Evolutionary conservation across 1,140 invertebrate species (phyloP), one percentile per base, ranked within the genome.

Genomic region (Triops longicaudatus): DNA sequence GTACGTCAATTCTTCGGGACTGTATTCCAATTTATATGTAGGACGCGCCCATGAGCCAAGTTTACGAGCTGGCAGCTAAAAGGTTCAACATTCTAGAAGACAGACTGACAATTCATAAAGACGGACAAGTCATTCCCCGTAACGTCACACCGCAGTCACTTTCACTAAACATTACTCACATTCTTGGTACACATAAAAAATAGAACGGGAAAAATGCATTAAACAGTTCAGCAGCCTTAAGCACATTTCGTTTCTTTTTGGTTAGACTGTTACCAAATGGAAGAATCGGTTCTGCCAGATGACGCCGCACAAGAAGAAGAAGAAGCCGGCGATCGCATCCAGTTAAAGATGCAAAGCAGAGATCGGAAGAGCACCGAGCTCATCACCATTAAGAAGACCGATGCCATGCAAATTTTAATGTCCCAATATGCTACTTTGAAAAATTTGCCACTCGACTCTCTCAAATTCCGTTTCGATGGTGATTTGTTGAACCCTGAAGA

Each of bases 401-500:
- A 82, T 10, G 74, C 77, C 26, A 81, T 82, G 80, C 75, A 37
- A 6, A 74, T 79, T 1, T 72, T 82, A 10, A 82, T 83, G 80
- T 27, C 79, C 31, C 78, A 79, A 63, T 83, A 82, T 77, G 80
- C 82, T 12, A 73, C 81, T 26, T 27, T 78, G n/a, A 44, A 75
- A 41, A 73, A 78, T 22, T 26, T 79, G n/a, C 50, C 74, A 44
- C 5, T 81, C 10, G 72, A 78, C 26, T 77, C 81, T 11, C 73
- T 83, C 3, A 79, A 78, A 42, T 83, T 83, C 73, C 73, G 80
- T 71, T 83, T 83, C 78, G 83, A 83, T 78, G 83, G 83, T 7
- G 83, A 83, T 73, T 50, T 50, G 17, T 50, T 83, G 12, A 37
- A 79, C 73, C 77, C 77, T 4, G 71, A 77, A 11, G 80, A 81